phyloP scores from a whole-genome alignment of 2,797 vertebrate genomes.

The Propithecus deckenii region DNA sequence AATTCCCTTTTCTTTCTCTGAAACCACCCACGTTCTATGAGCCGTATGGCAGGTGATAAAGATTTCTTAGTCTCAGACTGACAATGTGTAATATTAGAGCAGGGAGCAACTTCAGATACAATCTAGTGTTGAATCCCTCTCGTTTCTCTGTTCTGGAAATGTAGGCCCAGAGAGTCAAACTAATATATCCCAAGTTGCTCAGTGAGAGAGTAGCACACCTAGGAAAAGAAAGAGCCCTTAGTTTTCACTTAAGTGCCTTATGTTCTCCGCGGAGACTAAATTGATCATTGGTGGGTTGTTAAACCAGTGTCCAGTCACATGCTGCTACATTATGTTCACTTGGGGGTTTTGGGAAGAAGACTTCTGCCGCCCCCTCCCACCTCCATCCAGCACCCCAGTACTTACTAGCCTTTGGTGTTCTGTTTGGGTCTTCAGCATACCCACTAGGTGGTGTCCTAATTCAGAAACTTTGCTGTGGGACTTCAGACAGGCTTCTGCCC shows the following conservation, averaged over 20 bases:
- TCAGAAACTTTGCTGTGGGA: neutral
- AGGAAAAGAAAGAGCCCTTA: neutral
- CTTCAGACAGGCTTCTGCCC: neutral
- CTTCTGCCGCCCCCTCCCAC: neutral
- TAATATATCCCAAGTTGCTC: neutral
- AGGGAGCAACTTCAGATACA: neutral
- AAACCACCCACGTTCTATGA: neutral
- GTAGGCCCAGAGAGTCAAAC: neutral
- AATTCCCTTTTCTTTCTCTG: constrained; percentile 13
- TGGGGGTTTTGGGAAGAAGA: neutral
- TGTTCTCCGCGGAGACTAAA: neutral
- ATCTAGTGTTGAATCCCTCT: neutral
- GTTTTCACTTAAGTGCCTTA: neutral
- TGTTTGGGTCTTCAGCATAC: neutral
- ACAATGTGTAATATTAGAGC: neutral
- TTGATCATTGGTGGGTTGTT: neutral
- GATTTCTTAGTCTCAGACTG: neutral
- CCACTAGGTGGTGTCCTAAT: constrained; percentile 41
- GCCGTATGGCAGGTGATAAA: neutral
- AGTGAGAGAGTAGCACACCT: neutral
- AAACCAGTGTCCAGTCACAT: neutral
- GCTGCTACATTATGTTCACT: neutral
- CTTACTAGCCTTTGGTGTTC: neutral
- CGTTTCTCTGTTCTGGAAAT: neutral
- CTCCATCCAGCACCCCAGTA: rapidly evolving